Evolutionary conservation across 2,888 invertebrate species (phyloP), one percentile per base, ranked within the genome.

Genomic region (Campoplex capitator): DNA sequence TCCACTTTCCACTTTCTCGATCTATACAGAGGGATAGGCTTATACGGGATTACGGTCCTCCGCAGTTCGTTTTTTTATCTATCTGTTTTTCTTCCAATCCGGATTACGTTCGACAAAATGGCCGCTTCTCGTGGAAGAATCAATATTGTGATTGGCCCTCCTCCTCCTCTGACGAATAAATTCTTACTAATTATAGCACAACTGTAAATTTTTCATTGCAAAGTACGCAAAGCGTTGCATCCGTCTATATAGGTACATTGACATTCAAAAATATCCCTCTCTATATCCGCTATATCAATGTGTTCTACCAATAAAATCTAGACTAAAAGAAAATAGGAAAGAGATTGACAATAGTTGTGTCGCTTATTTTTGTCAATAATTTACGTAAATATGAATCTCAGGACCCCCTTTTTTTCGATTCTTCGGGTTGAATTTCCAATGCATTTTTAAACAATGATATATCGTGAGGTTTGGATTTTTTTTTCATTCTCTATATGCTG

Each of bases 1-100:
- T 67, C n/a, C n/a, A n/a, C n/a, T 56, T 32, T 84, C 82, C 77
- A 75, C 75, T 83, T 62, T 51, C 67, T 86, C 83, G 80, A 84
- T 87, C 73, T 73, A 35, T 23, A 28, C 54, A 45, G 0, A 23
- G 58, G 32, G 9, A 84, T 42, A 54, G 75, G 79, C 71, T 84
- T 75, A 74, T 48, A 68, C 35, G 28, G 74, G 79, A 79, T 84
- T 80, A 80, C 28, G 68, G 68, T 68, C 68, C 83, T 74, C 38
- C 54, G 28, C n/a, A 38, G 13, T 45, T 13, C 54, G 11, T 38
- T 75, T 70, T 75, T 65, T 81, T 67, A n/a, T 18, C 23, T 62
- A 67, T 56, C 74, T 67, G 51, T 84, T 70, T 74, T 56, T 70
- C 38, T 51, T 86, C 38, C 62, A 56, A 68, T 65, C 28, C 38